A percentile compares a stretch with the other conserved stretches of the same genome.
phyloP scores from a whole-genome alignment of 2,113 vertebrate species.

The Stigmatopora argus region DNA sequence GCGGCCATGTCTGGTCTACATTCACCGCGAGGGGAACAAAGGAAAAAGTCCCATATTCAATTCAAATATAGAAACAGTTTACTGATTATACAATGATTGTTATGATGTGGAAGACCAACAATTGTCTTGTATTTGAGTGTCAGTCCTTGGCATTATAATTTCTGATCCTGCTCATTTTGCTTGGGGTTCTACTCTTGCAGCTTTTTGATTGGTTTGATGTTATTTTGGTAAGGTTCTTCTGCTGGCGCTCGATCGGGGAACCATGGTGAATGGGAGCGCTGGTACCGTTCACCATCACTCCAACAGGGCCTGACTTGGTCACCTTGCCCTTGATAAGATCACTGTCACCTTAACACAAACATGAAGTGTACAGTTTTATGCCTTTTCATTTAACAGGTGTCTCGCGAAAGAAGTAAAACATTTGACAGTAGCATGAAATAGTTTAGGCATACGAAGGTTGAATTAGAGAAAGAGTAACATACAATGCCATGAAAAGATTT shows the following conservation, averaged over 20 bases:
- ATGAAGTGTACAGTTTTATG: conserved; percentile 1
- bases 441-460: no score
- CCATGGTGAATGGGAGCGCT: conserved; percentile 44
- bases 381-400: background rate
- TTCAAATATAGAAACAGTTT: background rate
- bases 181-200: conserved; percentile 8
- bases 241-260: conserved; percentile 27
- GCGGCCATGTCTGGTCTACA: no score
- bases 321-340: conserved; percentile 14
- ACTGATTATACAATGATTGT: background rate
- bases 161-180: conserved; percentile 63
- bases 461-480: no score
- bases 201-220: conserved; percentile 4
- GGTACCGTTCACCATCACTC: conserved; percentile 34
- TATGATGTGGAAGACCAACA: background rate
- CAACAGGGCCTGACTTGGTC: conserved; percentile 13
- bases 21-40: no score
- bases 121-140: background rate
- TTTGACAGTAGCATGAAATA: no score
- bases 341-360: conserved; percentile 19
- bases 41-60: no score
- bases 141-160: conserved; percentile 87
- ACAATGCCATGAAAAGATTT: no score
- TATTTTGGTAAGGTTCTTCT: conserved; percentile 45
- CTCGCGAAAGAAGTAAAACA: no score